Conservation (phyloP, 2,888 invertebrate genomes). For the Tinea trinotella region DNA sequence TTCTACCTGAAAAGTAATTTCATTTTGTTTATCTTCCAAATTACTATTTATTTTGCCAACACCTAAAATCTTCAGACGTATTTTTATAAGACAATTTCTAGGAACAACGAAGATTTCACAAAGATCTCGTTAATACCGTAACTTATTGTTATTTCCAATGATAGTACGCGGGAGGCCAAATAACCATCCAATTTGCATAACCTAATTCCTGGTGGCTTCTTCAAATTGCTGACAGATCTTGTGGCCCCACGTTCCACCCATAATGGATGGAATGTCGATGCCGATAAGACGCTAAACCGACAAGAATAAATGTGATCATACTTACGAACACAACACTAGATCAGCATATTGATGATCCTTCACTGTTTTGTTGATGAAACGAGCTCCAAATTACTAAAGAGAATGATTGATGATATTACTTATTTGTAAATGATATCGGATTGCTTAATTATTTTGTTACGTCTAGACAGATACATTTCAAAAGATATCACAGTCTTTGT, state of each 20-base stretch:
- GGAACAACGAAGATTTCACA: neutral
- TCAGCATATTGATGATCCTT: neutral
- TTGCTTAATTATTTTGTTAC: constrained; percentile 8
- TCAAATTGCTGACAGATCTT: constrained; percentile 50
- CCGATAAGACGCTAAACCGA: constrained; percentile 39
- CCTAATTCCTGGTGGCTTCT: constrained; percentile 50
- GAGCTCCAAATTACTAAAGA: neutral
- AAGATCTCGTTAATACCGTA: constrained; percentile 27
- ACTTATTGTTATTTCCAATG: constrained; percentile 40
- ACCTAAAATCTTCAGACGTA: neutral
- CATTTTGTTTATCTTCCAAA: no score
- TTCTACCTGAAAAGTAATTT: no score
- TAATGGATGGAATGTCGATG: constrained; percentile 44
- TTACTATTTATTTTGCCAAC: neutral
- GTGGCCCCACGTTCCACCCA: constrained; percentile 32
- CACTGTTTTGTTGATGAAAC: neutral
- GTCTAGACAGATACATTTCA: constrained; percentile 10
- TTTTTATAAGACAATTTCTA: neutral
- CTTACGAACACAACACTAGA: neutral
- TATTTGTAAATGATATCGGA: constrained; percentile 5
- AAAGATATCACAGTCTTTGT: neutral
- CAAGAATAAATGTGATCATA: constrained; percentile 33
- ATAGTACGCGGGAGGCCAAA: constrained; percentile 38
- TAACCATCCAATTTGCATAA: constrained; percentile 55
- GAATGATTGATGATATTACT: neutral